phyloP scores from a whole-genome alignment of 2,888 invertebrate species.

The Hydrotaea cyrtoneurina region DNA sequence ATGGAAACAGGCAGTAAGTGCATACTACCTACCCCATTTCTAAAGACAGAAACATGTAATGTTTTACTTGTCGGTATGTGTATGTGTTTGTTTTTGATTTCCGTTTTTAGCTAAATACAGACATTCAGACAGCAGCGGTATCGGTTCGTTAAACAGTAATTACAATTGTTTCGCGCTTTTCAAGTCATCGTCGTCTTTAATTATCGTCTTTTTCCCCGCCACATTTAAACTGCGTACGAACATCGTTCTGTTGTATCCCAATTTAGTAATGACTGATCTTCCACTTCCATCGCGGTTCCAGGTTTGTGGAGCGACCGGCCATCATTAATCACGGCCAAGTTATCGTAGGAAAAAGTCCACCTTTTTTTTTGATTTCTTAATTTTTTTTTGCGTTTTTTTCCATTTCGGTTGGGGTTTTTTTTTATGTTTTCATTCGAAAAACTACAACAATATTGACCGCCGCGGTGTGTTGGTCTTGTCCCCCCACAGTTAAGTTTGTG shows the following conservation, averaged over 20 bases:
- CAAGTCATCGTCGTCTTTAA: slow-evolving; percentile 25
- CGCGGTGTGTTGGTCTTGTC: not conserved
- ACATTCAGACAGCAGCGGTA: not conserved
- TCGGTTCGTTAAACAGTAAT: slow-evolving; percentile 35
- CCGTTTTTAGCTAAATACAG: not conserved
- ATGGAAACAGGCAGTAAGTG: no score
- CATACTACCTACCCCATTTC: no score
- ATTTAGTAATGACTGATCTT: slow-evolving; percentile 15
- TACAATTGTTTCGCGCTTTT: slow-evolving; percentile 11
- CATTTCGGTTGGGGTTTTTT: not conserved
- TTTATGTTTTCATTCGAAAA: slow-evolving; percentile 13
- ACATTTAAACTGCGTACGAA: slow-evolving; percentile 23
- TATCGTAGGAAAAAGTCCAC: slow-evolving; percentile 18
- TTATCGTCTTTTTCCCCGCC: slow-evolving; percentile 39
- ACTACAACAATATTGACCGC: not conserved
- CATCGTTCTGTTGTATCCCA: not conserved
- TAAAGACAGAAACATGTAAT: no score
- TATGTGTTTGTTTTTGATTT: not conserved
- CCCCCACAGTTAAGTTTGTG: not conserved
- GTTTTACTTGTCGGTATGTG: not conserved
- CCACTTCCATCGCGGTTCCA: slow-evolving; percentile 7
- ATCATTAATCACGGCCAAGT: slow-evolving; percentile 54
- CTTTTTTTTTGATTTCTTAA: slow-evolving; percentile 37
- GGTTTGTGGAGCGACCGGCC: not conserved
- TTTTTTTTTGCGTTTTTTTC: slow-evolving; percentile 22